A percentile compares a stretch with the other conserved stretches of the same genome.
phyloP scores from a whole-genome alignment of 2,797 vertebrate species.

The Gallinago nigripennis region DNA sequence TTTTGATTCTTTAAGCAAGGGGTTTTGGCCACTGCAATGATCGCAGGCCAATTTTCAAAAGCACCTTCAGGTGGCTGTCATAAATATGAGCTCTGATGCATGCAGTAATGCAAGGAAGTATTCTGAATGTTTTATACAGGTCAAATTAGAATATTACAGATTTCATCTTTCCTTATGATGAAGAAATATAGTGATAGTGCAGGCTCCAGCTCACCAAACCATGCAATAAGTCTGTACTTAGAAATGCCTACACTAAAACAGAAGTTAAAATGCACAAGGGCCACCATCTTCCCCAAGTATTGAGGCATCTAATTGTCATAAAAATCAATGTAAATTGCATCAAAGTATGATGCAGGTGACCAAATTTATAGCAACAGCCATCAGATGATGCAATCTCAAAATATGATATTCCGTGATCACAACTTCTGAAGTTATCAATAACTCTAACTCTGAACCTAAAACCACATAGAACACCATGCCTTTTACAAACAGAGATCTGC shows the following conservation, averaged over 20 bases:
- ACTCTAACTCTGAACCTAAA: background rate
- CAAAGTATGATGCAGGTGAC: background rate
- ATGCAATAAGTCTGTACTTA: background rate
- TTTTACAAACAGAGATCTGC: background rate
- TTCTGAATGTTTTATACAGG: background rate
- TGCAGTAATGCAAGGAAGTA: background rate
- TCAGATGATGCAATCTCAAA: background rate
- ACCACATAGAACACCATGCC: accelerated
- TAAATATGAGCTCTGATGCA: background rate
- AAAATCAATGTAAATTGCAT: background rate
- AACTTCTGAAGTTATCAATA: background rate
- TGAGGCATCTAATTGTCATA: background rate
- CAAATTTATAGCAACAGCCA: background rate
- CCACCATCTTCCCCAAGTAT: background rate
- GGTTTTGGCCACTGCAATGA: background rate
- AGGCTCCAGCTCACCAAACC: background rate
- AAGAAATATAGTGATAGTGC: background rate
- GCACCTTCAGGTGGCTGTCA: background rate
- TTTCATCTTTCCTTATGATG: background rate
- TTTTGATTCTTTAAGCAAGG: background rate
- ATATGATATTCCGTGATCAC: background rate
- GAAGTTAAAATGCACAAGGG: background rate
- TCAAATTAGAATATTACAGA: background rate
- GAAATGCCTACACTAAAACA: background rate
- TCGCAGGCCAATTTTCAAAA: background rate